Base-by-base conservation (phyloP, 1,140 invertebrate species). In the Bombus picipes region DNA sequence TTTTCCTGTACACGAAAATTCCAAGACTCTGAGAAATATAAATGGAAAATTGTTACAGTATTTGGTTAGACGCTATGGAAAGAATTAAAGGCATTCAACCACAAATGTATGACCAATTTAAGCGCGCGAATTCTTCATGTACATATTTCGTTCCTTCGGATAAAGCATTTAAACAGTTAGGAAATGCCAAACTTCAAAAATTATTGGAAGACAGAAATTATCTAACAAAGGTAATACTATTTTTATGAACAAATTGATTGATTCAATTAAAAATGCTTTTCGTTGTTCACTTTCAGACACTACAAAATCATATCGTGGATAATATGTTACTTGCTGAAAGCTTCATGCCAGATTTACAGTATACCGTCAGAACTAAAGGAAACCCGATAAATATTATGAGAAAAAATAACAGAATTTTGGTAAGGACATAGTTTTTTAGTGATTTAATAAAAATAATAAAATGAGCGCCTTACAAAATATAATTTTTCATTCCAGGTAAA, bases 71-170 rank as follows among this genome's bases (percentile, higher is more conserved):
- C 43, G 94, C 94, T 3, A 93, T 96, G 87, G 92, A 95, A 59
- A 90, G 88, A 81, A 93, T 95, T 10, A 90, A 91, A 85, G 73
- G 83, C 39, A 77, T 85, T 5, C 91, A 92, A 22, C 93, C 95
- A 0, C 57, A 92, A 37, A 91, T 93, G 15, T 87, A 95, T 62
- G 90, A 90, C 62, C 79, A 92, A 37, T 87, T 87, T n/a, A 71
- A 70, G 47, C 53, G 78, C 28, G 43, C 57, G 2, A 66, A 89
- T 39, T 90, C 90, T 12, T 93, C 94, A 5, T 96, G 95, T 80
- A 96, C 96, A 9, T 93, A 96, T 25, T 96, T 96, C 70, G 95
- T 95, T 4, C 96, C 96, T 5, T 94, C 93, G 10, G 95, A 96
- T 85, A 88, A 93, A 28, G 96, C 96, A 32, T 37, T 95, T 96